These are phyloP conservation scores for Notarius quadriscutis DNA, from an alignment of 2,113 vertebrate species.

Conservation along the genomic window DNA sequence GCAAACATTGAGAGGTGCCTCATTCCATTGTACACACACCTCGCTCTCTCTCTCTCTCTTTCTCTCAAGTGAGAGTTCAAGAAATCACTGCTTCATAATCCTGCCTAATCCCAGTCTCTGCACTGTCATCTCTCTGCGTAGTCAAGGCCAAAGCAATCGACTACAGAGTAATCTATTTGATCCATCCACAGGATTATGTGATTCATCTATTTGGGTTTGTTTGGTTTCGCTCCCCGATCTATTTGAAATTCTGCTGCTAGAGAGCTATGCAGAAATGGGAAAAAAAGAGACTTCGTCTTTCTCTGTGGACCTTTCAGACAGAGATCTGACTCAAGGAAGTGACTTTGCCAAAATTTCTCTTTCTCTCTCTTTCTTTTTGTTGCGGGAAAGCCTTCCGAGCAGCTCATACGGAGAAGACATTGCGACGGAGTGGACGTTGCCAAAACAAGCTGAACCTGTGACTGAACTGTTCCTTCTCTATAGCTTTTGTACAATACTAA, in stretches of 20 bases:
- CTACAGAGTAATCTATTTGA: constrained; percentile 37
- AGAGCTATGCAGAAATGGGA: constrained; percentile 83
- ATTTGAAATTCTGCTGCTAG: constrained; percentile 81
- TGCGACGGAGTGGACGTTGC: constrained; percentile 71
- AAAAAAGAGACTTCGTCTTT: constrained; percentile 65
- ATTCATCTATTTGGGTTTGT: constrained; percentile 44
- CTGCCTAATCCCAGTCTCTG: constrained; percentile 29
- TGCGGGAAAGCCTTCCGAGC: constrained; percentile 70
- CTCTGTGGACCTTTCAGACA: constrained; percentile 79
- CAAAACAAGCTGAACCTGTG: constrained; percentile 78
- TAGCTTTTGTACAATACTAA: constrained; percentile 96
- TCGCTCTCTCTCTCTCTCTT: constrained; percentile 37
- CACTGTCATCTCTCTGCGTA: constrained; percentile 20
- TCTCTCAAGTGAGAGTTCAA: constrained; percentile 39
- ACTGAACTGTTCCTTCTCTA: constrained; percentile 89
- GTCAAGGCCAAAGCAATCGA: constrained; percentile 36
- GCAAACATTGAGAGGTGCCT: constrained; percentile 67
- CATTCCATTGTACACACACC: constrained; percentile 48
- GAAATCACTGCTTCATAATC: constrained; percentile 42
- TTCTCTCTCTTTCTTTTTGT: background rate
- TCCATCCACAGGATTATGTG: constrained; percentile 36
- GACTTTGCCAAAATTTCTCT: constrained; percentile 87
- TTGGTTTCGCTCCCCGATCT: constrained; percentile 70
- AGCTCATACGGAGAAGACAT: constrained; percentile 68
- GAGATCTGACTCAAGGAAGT: constrained; percentile 68